Evolutionary conservation across 2,113 vertebrate genomes (phyloP), one percentile per base, ranked within the genome.

Genomic region (Nothobranchius kuhntae): DNA sequence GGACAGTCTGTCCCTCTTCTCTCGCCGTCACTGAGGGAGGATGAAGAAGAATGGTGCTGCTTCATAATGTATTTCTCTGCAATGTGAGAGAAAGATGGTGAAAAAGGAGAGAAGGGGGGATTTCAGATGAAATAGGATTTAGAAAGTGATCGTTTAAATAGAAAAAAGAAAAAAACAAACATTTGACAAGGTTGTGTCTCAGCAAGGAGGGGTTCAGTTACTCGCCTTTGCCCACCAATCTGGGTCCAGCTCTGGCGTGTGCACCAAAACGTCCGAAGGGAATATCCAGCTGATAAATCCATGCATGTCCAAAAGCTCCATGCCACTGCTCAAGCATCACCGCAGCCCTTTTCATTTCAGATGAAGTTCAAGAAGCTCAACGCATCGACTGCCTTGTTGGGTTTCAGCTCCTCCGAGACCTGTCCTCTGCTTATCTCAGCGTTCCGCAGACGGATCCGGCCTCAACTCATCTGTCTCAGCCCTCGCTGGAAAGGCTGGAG

Each of bases 221-320:
- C 74, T 87, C 51, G 67, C 69, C 75, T 76, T 78, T 69, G 73
- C 86, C 85, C 82, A 85, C 63, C 66, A 84, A 80, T 75, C 78
- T 80, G 76, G 67, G 59, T 68, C 71, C 58, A 13, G 81, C 80
- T 83, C 73, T 65, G 64, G 77, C 68, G 82, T 76, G 77, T 62
- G 61, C 67, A 68, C 71, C 58, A 66, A 78, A 68, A 69, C 71
- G 78, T 65, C 77, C 88, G 63, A 68, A 72, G 3, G 70, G 73
- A 75, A 78, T 79, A 83, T 88, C 81, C 91, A 54, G 77, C 30
- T 53, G 77, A 90, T 86, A 87, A 86, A 86, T 87, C 86, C 78
- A 58, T 76, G 71, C 24, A 30, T 71, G 82, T 88, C 77, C 72
- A 36, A 82, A 71, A 78, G 73, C 81, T 81, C 78, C 81, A 67